Conservation (phyloP, 2,113 vertebrate genomes). For the Bufo gargarizans region DNA sequence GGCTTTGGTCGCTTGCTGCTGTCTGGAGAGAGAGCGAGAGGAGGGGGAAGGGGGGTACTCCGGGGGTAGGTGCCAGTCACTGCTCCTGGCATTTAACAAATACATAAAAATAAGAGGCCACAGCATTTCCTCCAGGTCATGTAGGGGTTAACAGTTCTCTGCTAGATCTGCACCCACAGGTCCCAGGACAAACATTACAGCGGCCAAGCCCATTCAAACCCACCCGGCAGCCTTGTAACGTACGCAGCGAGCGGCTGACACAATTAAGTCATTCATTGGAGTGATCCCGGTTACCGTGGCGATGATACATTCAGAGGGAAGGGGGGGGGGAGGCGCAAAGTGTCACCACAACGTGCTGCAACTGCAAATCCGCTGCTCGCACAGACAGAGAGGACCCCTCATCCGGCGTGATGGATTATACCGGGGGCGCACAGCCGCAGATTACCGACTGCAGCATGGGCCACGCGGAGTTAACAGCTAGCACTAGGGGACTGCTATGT, state of each 20-base stretch:
- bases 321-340: not conserved
- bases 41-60: not conserved
- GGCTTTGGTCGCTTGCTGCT: slow-evolving; percentile 1
- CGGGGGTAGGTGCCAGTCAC: not conserved
- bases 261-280: slow-evolving; percentile 38
- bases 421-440: too few species aligned
- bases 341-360: slow-evolving; percentile 34
- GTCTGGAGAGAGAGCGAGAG: not conserved
- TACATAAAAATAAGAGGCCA: not conserved
- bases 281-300: slow-evolving; percentile 32
- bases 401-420: not conserved
- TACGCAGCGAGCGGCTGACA: slow-evolving; percentile 21
- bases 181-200: not conserved
- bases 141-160: not conserved
- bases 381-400: not conserved
- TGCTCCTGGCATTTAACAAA: not conserved
- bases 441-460: not conserved
- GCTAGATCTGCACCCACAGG: not conserved
- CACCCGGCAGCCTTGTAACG: not conserved
- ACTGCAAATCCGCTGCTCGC: slow-evolving; percentile 12
- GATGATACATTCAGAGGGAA: slow-evolving; percentile 26
- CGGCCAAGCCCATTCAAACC: slow-evolving; percentile 33
- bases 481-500: not conserved
- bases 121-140: not conserved
- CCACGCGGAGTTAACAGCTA: not conserved